phyloP scores from a whole-genome alignment of 2,113 vertebrate genomes.

The Thinocorus orbignyianus region DNA sequence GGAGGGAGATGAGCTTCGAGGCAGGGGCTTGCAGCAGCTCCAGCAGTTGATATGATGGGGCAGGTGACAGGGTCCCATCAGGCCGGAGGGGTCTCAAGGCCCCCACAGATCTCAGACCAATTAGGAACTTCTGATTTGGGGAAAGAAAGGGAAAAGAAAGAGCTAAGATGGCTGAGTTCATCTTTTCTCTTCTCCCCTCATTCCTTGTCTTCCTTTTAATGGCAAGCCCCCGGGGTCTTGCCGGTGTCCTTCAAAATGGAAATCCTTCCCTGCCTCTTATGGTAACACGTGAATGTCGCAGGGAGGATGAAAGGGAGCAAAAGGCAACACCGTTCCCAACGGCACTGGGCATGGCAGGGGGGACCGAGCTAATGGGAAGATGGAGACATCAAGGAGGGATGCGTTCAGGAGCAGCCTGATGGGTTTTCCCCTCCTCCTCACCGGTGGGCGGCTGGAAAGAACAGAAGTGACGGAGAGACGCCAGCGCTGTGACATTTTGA shows the following conservation, averaged over 20 bases:
- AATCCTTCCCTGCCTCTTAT: slow-evolving; percentile 25
- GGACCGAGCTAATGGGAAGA: background rate
- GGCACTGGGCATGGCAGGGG: background rate
- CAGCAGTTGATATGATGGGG: fast-evolving
- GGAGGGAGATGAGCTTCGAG: background rate
- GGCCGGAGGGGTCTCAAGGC: background rate
- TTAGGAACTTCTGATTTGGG: slow-evolving; percentile 3
- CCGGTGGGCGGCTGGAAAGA: background rate
- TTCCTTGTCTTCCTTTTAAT: slow-evolving; percentile 7
- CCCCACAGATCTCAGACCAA: slow-evolving; percentile 24
- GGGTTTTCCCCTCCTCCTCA: background rate
- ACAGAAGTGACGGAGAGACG: background rate
- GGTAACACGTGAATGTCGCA: background rate
- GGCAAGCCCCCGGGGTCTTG: background rate
- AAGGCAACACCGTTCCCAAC: fast-evolving
- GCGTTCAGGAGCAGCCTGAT: background rate
- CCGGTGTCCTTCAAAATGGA: slow-evolving; percentile 13
- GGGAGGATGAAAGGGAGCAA: background rate
- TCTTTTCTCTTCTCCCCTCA: background rate
- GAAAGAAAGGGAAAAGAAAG: background rate
- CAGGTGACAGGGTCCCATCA: fast-evolving
- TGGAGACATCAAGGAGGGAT: background rate
- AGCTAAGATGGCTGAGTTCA: background rate
- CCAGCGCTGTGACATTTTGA: background rate
- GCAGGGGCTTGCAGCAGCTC: background rate